Percentiles rank a stretch among this genome's conserved stretches.
phyloP scores from a whole-genome alignment of 2,113 vertebrate genomes.

The Grammomys surdaster region DNA sequence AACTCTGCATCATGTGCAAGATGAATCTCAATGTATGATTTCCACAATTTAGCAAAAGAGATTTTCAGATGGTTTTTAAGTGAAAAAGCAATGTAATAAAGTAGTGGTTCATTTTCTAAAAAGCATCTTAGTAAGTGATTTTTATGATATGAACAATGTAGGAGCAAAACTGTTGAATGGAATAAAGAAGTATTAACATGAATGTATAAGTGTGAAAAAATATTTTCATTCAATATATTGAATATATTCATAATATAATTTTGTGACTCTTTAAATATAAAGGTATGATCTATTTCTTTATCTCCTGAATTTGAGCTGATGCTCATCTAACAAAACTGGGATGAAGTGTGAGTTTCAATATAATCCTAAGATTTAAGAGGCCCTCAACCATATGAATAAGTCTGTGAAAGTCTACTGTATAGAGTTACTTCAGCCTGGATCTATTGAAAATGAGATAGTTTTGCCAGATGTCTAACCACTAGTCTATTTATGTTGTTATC shows the following conservation, averaged over 20 bases:
- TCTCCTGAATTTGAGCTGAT: not conserved
- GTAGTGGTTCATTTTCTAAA: not conserved
- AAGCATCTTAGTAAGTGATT: not conserved
- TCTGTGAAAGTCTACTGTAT: not conserved
- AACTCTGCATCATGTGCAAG: not conserved
- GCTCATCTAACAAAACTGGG: not conserved
- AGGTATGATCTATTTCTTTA: not conserved
- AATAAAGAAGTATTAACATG: not conserved
- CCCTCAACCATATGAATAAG: not conserved
- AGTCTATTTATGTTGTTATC: not conserved
- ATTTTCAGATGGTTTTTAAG: not conserved
- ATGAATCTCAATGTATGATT: not conserved
- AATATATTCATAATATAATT: not conserved
- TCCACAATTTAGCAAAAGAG: not conserved
- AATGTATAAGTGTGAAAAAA: not conserved
- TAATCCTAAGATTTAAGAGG: not conserved
- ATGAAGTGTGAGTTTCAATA: not conserved
- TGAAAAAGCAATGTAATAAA: not conserved
- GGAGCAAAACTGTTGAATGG: not conserved
- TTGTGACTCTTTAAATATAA: not conserved
- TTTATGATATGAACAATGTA: not conserved
- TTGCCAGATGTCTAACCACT: not conserved
- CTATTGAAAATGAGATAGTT: not conserved
- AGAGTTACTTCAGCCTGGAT: not conserved
- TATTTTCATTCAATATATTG: not conserved